A percentile compares a stretch with the other conserved stretches of the same genome.
phyloP scores from a whole-genome alignment of 2,113 vertebrate genomes.

The Ginglymostoma cirratum region DNA sequence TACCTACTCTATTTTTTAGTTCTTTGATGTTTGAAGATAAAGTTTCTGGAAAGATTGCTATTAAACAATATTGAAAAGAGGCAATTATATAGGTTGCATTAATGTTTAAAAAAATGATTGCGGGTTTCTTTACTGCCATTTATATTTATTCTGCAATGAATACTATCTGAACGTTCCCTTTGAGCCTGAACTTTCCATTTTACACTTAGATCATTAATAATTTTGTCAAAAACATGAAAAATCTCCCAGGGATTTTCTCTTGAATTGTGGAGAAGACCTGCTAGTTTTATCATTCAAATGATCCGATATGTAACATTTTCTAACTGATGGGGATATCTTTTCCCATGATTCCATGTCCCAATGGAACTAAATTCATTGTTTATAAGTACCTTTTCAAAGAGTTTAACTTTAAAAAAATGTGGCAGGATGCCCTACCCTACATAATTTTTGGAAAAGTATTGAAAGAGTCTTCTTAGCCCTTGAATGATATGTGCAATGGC shows the following conservation, averaged over 20 bases:
- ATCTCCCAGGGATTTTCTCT: neutral
- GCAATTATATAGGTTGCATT: neutral
- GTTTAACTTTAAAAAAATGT: neutral
- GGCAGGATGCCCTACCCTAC: neutral
- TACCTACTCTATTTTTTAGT: neutral
- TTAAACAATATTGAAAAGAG: neutral
- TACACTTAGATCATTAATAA: neutral
- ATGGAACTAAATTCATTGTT: neutral
- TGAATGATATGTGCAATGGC: too few species aligned
- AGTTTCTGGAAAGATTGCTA: neutral
- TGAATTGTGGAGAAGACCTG: neutral
- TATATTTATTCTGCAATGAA: neutral
- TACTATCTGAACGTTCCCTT: neutral
- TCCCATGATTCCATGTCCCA: too few species aligned
- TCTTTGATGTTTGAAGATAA: neutral
- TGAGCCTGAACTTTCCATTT: neutral
- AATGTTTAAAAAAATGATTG: neutral
- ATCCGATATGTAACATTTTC: neutral
- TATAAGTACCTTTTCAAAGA: neutral
- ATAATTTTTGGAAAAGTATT: neutral
- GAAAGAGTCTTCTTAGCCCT: too few species aligned
- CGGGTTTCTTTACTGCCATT: neutral
- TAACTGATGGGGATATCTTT: neutral
- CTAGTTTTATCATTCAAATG: neutral
- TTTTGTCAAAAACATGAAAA: neutral